These are phyloP conservation scores for Erpornis zantholeuca DNA, from an alignment of 2,113 vertebrate species.

Conservation along the genomic window DNA sequence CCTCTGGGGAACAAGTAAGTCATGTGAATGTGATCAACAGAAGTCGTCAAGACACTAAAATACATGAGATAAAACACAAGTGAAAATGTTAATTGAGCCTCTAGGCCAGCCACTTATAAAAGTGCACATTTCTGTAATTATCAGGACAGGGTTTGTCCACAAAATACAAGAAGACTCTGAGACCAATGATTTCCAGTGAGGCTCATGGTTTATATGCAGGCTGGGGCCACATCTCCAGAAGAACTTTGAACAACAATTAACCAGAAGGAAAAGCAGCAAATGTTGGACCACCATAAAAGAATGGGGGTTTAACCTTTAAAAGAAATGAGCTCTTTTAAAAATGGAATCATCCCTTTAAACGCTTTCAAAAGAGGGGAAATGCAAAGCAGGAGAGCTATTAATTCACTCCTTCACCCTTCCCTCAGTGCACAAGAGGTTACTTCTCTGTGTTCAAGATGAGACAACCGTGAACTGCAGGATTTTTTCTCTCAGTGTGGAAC, in stretches of 20 bases:
- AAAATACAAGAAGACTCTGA: not conserved
- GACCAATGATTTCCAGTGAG: not conserved
- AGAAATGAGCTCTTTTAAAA: not conserved
- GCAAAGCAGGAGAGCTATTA: not conserved
- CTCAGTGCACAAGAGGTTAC: not conserved
- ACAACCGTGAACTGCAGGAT: not conserved
- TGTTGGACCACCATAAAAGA: not conserved
- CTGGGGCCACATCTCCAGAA: not conserved
- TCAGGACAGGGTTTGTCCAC: not conserved
- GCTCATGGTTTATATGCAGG: not conserved
- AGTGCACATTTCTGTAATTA: not conserved
- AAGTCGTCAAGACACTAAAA: not conserved
- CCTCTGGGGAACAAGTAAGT: not conserved
- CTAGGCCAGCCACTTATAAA: not conserved
- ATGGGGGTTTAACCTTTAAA: not conserved
- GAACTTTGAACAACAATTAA: not conserved
- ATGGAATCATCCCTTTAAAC: not conserved
- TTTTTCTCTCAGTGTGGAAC: not conserved
- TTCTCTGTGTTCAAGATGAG: not conserved
- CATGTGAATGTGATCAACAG: not conserved
- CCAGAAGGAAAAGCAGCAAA: not conserved
- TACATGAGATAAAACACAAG: not conserved
- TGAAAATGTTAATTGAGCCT: conserved; percentile 7
- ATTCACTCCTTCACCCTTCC: not conserved
- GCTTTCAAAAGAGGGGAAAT: not conserved